Evolutionary conservation across 2,797 vertebrate species (phyloP), one percentile per base, ranked within the genome.

Genomic region (Geotria australis): DNA sequence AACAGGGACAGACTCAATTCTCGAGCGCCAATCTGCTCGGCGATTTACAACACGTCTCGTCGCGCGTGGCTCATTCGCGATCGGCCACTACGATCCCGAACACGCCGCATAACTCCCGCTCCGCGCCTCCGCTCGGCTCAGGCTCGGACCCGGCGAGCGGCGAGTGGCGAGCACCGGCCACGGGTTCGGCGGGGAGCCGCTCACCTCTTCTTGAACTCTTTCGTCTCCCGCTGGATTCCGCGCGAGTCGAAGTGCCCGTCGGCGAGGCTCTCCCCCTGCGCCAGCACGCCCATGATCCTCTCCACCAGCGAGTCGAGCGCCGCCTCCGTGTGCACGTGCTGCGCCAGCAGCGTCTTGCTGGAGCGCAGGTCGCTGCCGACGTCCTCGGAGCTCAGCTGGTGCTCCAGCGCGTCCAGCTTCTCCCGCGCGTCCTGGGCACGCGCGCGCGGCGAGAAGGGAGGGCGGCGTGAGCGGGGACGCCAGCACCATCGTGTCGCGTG

Each of bases 371-470:
- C 78, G 3, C 77, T 74, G 38, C 77, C 79, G 15, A 65, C 72
- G 59, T 76, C 71, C 1, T 73, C 65, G 13, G 72, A 70, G 64
- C 70, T 77, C 62, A 88, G 66, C 65, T 76, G 68, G 63, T 72
- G 72, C 61, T 82, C 77, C 48, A 83, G 79, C 63, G 76, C 75
- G 58, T 83, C 77, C 15, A 79, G 77, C 65, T 84, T 84, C 61
- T 73, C 61, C 62, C 74, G 79, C 48, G 78, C 76, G 58, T 84
- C 81, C 85, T 88, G 64, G 2, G 8, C 55, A 60, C 61, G 9
- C 11, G n/a, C n/a, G n/a, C n/a, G n/a, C n/a, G n/a, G n/a, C n/a
- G n/a, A 6, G 59, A 10, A 15, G 14, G n/a, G 12, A 13, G 11
- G 3, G 12, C 12, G 10, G 9, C 14, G 8, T 8, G 8, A 58